Base-by-base conservation (phyloP, 1,140 invertebrate genomes). In the Oppia nitens region DNA sequence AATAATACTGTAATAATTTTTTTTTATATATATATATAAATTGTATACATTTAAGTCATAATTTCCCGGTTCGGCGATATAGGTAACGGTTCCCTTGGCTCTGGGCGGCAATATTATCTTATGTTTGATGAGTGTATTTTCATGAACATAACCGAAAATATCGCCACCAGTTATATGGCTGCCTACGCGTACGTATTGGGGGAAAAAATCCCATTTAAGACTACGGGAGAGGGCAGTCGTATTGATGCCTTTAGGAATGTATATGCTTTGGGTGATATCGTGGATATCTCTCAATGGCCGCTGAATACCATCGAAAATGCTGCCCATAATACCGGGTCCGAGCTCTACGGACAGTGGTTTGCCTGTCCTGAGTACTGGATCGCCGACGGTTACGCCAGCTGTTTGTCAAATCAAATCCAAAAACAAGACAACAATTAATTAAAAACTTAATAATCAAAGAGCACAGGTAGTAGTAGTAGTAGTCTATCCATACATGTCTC, bases 301-400 rank as follows among this genome's bases (percentile, higher is more conserved):
- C 74, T 99, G 96, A 70, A 99, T 99, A 78, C 93, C 93, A 75
- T 99, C 96, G 76, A 98, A 99, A 75, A 99, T 99, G 70, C 87
- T 93, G 61, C 89, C 89, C 78, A 99, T 84, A 72, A 99, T 98
- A 69, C 96, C 96, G 51, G 95, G 96, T n/a, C 95, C 96, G 25
- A 99, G 76, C 71, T 99, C 95, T 20, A 99, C 95, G 0, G 92
- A 97, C 2, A 99, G 72, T 0, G 95, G 95, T 72, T 98, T 98
- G 23, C 95, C 95, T 1, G 95, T 99, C 68, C 95, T 78, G 57
- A 98, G 75, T 2, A 99, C 95, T 20, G 96, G 96, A 77, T 99
- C 96, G 32, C 96, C 96, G 6, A 99, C 95, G 29, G 96, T 98
- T 2, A 99, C 94, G 69, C 95, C 95, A 54, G 94, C 77, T 78